Evolutionary conservation across 2,888 invertebrate genomes (phyloP), one percentile per base, ranked within the genome.

Genomic region (Drosophila kokeensis): DNA sequence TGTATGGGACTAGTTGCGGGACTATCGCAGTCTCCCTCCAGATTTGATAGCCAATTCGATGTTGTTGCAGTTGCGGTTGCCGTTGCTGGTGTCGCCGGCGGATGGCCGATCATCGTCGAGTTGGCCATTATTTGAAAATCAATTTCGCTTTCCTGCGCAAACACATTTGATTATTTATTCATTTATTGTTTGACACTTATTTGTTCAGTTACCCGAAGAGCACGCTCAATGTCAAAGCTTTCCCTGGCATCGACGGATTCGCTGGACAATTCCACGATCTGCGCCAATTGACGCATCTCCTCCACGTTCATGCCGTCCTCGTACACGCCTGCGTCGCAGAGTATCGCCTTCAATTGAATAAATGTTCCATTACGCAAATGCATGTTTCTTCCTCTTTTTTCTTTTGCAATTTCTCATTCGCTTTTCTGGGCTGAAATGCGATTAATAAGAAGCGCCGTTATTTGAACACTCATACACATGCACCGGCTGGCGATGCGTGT

Each of bases 291-390:
- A 0, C 80, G 81, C 92, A 92, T 92, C 62, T 92, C 87, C 2
- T 81, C 77, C 4, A 90, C 5, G 0, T 75, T 64, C 92, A 92
- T 92, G 18, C 79, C 90, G 0, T 83, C 83, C 36, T 92, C 92
- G 34, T 87, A 91, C 27, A 84, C 67, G 2, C 91, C 92, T 18
- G 87, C 83, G 13, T 55, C 78, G 21, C 54, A 60, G 0, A 84
- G 71, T 1, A 50, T 2, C 2, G 69, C n/a, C 0, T 40, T 54
- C 10, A 85, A 57, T 21, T 40, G 48, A 0, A 34, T 29, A 13
- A 21, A 48, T 10, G n/a, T 36, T 8, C 18, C 10, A 27, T 52
- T 67, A 15, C 83, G 78, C 30, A 71, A 21, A 29, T 83, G 69
- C 86, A 86, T 32, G 32, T 78, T 30, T 49, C 15, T 29, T 8